Evolutionary conservation across 2,888 invertebrate species (phyloP).

Genomic region (Monopis laevigella): DNA sequence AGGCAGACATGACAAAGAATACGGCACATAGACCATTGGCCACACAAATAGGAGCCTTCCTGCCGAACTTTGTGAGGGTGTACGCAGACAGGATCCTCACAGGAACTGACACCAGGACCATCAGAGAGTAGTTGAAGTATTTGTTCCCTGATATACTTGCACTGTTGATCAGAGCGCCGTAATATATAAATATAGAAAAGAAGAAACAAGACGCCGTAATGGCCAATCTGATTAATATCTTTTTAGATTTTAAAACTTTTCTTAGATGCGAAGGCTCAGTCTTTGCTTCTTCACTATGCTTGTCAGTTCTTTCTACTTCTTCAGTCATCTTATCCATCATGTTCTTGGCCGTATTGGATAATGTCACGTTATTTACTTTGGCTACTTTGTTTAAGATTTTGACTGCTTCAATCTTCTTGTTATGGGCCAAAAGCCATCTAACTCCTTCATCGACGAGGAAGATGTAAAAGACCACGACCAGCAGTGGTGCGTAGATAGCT

Average conservation of each 20-base stretch:
- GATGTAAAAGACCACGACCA: conserved; percentile 74
- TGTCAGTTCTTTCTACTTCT: conserved; percentile 23
- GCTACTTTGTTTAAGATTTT: conserved; percentile 72
- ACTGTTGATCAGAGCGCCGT: conserved; percentile 79
- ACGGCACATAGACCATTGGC: conserved; percentile 53
- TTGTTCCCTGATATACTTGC: conserved; percentile 78
- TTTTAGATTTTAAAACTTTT: conserved; percentile 32
- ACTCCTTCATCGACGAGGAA: conserved; percentile 81
- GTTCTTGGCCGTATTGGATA: conserved; percentile 60
- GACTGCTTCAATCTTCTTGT: conserved; percentile 72
- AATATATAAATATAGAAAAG: conserved; percentile 79
- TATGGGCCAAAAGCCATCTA: conserved; percentile 81
- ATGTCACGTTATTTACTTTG: conserved; percentile 68
- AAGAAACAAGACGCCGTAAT: conserved; percentile 71
- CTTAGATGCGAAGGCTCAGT: conserved; percentile 25
- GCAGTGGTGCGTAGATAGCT: conserved; percentile 75
- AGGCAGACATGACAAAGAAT: conserved; percentile 64
- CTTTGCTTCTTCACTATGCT: background rate
- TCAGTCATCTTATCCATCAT: conserved; percentile 46
- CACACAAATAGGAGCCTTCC: conserved; percentile 51
- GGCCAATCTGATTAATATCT: conserved; percentile 36
- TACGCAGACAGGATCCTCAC: conserved; percentile 53
- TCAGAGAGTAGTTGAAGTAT: conserved; percentile 78
- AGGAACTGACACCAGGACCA: conserved; percentile 73
- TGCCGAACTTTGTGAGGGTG: conserved; percentile 71